A percentile compares a stretch with the other conserved stretches of the same genome.
These are phyloP conservation scores for Hyles euphorbiae DNA, from an alignment of 1,140 invertebrate genomes.

Conservation along the genomic window DNA sequence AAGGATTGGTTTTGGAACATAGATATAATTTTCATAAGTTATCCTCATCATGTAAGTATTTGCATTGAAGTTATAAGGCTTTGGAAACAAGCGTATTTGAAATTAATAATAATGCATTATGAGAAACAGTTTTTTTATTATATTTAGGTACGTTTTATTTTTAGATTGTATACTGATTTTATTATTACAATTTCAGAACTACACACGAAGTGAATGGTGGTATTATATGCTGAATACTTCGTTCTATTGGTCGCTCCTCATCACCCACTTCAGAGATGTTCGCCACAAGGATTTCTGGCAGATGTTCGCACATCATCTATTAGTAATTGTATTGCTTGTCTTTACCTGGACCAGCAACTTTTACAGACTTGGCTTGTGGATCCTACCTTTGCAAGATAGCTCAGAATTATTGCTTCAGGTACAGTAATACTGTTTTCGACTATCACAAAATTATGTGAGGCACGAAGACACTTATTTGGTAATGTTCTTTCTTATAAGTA, in stretches of 20 bases:
- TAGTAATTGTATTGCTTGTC: conserved; percentile 91
- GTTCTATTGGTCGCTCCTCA: conserved; percentile 96
- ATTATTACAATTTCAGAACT: conserved; percentile 71
- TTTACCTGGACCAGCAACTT: conserved; percentile 97
- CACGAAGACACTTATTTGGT: no score
- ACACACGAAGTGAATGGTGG: conserved; percentile 89
- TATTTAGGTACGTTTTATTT: no score
- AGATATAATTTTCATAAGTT: conserved; percentile 91
- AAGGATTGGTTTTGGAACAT: conserved; percentile 97
- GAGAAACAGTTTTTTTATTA: no score
- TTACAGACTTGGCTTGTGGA: conserved; percentile 92
- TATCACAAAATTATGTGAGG: no score
- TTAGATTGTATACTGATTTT: not conserved
- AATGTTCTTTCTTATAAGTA: no score
- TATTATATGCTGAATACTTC: conserved; percentile 97
- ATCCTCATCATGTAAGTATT: conserved; percentile 78
- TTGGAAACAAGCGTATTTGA: no score
- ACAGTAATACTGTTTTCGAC: no score
- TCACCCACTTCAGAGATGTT: conserved; percentile 96
- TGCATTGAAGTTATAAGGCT: no score
- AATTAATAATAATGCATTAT: no score
- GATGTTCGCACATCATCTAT: conserved; percentile 98
- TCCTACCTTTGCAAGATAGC: conserved; percentile 93
- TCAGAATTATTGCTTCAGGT: not conserved
- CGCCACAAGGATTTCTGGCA: conserved; percentile 97